phyloP scores from a whole-genome alignment of 2,113 vertebrate species.

The Propithecus coquereli region DNA sequence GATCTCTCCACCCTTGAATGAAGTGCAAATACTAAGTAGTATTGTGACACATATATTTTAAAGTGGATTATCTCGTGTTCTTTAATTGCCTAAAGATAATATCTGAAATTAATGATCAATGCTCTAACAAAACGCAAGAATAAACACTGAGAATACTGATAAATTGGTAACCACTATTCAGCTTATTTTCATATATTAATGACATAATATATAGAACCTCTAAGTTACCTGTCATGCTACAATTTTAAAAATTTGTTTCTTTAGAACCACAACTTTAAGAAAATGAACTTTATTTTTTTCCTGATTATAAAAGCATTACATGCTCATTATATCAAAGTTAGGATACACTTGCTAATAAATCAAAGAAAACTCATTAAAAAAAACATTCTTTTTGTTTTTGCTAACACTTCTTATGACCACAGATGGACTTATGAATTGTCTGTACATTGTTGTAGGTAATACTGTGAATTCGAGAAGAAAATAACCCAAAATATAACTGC shows the following conservation, averaged over 20 bases:
- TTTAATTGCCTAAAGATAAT: background rate
- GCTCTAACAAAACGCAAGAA: background rate
- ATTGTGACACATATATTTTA: constrained; percentile 13
- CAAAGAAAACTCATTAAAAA: background rate
- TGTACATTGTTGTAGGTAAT: background rate
- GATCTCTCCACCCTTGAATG: background rate
- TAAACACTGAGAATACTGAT: background rate
- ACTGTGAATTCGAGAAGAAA: background rate
- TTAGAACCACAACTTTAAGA: background rate
- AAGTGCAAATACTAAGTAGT: background rate
- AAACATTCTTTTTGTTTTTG: background rate
- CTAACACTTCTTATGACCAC: background rate
- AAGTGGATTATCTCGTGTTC: background rate
- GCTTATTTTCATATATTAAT: background rate
- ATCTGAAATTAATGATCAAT: constrained; percentile 3
- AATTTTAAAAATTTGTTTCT: background rate
- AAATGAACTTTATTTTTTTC: background rate
- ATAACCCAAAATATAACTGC: background rate
- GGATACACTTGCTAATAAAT: background rate
- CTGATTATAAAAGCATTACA: background rate
- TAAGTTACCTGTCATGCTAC: background rate
- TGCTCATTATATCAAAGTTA: background rate
- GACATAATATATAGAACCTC: background rate
- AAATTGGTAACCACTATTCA: background rate
- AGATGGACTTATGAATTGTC: background rate